Evolutionary conservation across 2,888 invertebrate genomes (phyloP).

Genomic region (Sminthurinus aureus): DNA sequence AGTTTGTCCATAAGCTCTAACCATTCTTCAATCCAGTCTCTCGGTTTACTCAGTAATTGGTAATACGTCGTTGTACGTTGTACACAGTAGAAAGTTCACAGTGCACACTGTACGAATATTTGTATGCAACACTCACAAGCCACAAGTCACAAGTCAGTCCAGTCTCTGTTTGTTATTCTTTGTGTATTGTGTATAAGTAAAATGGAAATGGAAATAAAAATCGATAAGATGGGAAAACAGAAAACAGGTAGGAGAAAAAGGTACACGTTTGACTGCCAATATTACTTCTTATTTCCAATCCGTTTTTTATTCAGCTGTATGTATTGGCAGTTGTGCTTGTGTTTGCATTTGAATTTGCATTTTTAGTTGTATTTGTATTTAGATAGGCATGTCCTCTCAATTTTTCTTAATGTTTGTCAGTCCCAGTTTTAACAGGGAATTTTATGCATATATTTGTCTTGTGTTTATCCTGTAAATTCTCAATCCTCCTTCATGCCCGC

Average conservation of each 20-base stretch:
- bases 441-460: not conserved
- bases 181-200: not conserved
- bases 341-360: no score
- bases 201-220: not conserved
- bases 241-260: conserved; percentile 22
- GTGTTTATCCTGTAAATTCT: conserved; percentile 8
- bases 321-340: no score
- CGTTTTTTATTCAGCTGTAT: not conserved
- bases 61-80: not conserved
- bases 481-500: not conserved
- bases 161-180: not conserved
- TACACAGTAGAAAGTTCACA: not conserved
- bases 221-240: conserved; percentile 7
- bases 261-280: conserved; percentile 4
- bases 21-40: no score
- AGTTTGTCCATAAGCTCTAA: no score
- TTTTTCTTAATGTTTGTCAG: not conserved
- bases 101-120: no score
- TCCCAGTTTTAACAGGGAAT: not conserved
- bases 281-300: conserved; percentile 13
- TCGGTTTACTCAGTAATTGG: no score
- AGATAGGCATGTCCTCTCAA: not conserved
- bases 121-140: not conserved
- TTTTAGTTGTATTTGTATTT: not conserved
- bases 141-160: no score